phyloP scores from a whole-genome alignment of 2,797 vertebrate genomes.

The Sciaenops ocellatus region DNA sequence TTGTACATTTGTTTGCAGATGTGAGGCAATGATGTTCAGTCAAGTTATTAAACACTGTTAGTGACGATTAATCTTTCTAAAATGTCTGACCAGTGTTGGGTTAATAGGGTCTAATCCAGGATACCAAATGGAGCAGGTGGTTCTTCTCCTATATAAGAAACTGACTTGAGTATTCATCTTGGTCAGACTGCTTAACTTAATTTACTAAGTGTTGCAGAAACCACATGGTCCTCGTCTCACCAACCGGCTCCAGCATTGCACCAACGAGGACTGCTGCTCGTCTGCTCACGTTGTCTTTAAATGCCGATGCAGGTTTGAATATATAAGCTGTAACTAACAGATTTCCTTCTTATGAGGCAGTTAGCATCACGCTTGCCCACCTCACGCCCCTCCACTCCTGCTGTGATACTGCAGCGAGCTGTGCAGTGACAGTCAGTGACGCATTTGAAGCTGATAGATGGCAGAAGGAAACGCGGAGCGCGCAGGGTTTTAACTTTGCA shows the following conservation, averaged over 20 bases:
- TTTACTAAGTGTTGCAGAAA: not conserved
- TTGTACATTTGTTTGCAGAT: too few species aligned
- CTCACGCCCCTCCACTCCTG: not conserved
- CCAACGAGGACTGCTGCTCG: not conserved
- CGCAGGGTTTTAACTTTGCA: not conserved
- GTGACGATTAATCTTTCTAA: too few species aligned
- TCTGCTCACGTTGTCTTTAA: not conserved
- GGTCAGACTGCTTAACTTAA: too few species aligned
- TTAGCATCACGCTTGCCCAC: slow-evolving; percentile 70
- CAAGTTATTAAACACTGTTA: too few species aligned
- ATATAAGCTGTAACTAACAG: slow-evolving; percentile 76
- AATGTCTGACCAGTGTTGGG: too few species aligned
- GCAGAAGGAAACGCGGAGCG: slow-evolving; percentile 58
- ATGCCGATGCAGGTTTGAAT: slow-evolving; percentile 3
- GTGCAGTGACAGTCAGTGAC: slow-evolving; percentile 45
- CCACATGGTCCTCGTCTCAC: not conserved
- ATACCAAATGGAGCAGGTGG: too few species aligned
- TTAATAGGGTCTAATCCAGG: too few species aligned
- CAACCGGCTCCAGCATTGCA: not conserved
- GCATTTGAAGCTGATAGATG: slow-evolving; percentile 83
- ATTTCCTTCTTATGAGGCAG: slow-evolving; percentile 69
- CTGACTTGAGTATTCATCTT: too few species aligned
- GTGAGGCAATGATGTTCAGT: too few species aligned
- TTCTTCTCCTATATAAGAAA: too few species aligned
- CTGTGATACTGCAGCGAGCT: slow-evolving; percentile 82